Evolutionary conservation across 2,113 vertebrate species (phyloP).

Genomic region (Terrapene triunguis): DNA sequence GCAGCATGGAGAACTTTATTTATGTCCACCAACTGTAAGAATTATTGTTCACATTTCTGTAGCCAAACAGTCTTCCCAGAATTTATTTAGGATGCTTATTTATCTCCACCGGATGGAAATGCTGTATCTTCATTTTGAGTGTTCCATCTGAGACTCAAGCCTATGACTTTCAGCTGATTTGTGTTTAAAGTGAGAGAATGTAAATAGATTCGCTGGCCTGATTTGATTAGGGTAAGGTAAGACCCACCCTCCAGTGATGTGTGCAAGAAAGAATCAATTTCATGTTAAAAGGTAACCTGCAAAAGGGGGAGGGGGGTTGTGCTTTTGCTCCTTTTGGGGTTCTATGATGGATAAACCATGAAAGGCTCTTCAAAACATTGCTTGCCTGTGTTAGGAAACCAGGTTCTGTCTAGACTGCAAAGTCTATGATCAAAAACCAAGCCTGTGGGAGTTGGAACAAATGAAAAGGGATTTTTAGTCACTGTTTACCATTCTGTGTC

Average conservation of each 20-base stretch:
- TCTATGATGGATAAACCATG: neutral
- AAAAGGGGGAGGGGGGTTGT: neutral
- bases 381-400: fast-evolving
- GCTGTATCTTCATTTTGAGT: fast-evolving
- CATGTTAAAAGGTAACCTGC: neutral
- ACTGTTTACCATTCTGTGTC: neutral
- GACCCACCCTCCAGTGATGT: neutral
- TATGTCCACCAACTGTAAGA: no score
- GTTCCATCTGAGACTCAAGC: fast-evolving
- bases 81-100: neutral
- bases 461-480: neutral
- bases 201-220: neutral
- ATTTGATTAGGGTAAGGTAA: neutral
- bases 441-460: neutral
- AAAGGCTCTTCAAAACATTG: neutral
- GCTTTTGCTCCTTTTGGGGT: neutral
- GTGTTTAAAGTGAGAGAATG: neutral
- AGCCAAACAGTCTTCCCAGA: neutral
- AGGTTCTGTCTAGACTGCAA: neutral
- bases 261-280: neutral
- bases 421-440: neutral
- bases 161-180: neutral
- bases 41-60: neutral
- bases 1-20: neutral
- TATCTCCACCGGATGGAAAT: neutral